These are phyloP conservation scores for Chionomys nivalis DNA, from an alignment of 2,113 vertebrate species.

Conservation along the genomic window DNA sequence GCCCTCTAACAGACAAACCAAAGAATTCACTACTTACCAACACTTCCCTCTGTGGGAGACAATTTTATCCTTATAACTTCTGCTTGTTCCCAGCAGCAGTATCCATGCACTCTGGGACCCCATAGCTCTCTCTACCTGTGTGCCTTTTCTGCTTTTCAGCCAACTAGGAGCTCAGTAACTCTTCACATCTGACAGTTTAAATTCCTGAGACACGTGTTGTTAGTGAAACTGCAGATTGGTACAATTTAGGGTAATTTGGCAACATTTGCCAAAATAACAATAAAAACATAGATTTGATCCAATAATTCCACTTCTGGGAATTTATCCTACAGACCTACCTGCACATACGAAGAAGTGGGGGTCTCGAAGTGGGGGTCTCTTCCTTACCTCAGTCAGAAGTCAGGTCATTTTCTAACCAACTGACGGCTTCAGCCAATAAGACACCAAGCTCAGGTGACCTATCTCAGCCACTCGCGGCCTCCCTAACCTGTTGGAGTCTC, in stretches of 20 bases:
- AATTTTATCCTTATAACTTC: background rate
- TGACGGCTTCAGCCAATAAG: background rate
- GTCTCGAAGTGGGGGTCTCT: no score
- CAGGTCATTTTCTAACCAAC: background rate
- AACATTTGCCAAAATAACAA: background rate
- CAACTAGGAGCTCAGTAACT: background rate
- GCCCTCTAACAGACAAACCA: background rate
- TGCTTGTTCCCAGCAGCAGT: background rate
- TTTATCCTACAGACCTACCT: background rate
- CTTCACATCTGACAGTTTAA: conserved; percentile 3
- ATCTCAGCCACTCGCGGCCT: background rate
- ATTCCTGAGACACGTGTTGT: background rate
- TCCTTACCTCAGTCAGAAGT: background rate
- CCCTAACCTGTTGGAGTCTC: background rate
- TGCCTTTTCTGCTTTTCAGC: background rate
- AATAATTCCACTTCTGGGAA: background rate
- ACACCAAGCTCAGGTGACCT: background rate
- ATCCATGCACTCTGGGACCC: background rate
- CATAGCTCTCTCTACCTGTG: background rate
- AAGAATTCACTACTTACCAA: background rate
- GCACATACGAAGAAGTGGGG: background rate
- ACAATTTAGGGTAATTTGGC: background rate
- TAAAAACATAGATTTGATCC: background rate
- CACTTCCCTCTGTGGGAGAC: background rate
- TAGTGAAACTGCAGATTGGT: conserved; percentile 1